phyloP scores from a whole-genome alignment of 2,797 vertebrate genomes.

The Vultur gryphus region DNA sequence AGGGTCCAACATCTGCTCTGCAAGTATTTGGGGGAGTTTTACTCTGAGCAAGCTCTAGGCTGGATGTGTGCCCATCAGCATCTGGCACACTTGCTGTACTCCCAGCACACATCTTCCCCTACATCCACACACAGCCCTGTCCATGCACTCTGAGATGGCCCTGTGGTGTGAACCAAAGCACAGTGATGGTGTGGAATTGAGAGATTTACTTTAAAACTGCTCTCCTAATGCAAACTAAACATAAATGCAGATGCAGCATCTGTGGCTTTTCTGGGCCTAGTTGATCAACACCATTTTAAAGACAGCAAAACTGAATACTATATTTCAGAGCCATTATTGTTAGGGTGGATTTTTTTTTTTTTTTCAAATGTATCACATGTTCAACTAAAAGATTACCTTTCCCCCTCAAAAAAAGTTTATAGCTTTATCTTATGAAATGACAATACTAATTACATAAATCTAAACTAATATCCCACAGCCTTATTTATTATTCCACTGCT shows the following conservation, averaged over 20 bases:
- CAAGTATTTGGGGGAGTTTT: not conserved
- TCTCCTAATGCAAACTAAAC: not conserved
- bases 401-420: fast-evolving
- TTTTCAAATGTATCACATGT: not conserved
- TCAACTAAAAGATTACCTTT: not conserved
- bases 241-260: fast-evolving
- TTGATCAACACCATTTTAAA: not conserved
- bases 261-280: not conserved
- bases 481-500: not conserved
- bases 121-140: not conserved
- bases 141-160: too few species aligned
- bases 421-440: not conserved
- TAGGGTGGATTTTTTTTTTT: fast-evolving
- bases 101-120: not conserved
- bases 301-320: not conserved
- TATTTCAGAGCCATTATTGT: not conserved
- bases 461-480: not conserved
- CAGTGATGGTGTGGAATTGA: fast-evolving
- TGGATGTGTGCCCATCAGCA: not conserved
- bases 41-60: not conserved
- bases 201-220: not conserved
- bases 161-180: not conserved
- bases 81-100: not conserved
- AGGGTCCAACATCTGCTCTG: not conserved
- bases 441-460: not conserved